phyloP scores from a whole-genome alignment of 2,888 invertebrate species.

The Muscina levida region DNA sequence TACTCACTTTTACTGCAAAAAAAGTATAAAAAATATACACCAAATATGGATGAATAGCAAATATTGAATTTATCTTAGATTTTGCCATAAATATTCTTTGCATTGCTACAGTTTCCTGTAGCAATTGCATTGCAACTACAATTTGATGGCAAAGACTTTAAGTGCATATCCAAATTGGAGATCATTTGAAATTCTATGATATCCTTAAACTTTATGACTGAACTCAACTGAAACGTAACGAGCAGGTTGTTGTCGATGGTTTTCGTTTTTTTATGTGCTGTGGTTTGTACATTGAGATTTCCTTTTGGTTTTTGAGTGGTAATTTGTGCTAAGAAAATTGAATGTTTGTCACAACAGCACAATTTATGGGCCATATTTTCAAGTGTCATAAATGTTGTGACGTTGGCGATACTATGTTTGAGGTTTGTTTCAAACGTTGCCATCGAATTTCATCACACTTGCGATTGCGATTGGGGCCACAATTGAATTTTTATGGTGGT shows the following conservation, averaged over 20 bases:
- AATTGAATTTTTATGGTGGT: no score
- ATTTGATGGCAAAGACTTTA: background rate
- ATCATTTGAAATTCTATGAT: slow-evolving; percentile 31
- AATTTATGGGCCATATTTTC: slow-evolving; percentile 30
- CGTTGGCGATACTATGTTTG: slow-evolving; percentile 22
- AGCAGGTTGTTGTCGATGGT: background rate
- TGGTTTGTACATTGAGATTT: background rate
- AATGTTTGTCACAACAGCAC: slow-evolving; percentile 16
- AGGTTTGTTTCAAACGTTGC: no score
- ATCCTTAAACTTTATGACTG: slow-evolving; percentile 25
- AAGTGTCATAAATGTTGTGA: no score
- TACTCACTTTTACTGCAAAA: no score
- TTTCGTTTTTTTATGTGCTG: background rate
- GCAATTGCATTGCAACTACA: slow-evolving; percentile 28
- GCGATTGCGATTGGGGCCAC: no score
- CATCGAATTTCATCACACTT: no score
- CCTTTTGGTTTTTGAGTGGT: slow-evolving; percentile 21
- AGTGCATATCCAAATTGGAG: slow-evolving; percentile 18
- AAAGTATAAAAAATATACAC: no score
- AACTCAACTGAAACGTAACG: background rate
- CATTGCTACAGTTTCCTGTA: background rate
- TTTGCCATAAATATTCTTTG: slow-evolving; percentile 26
- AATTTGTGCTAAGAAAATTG: slow-evolving; percentile 9
- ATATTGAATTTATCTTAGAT: slow-evolving; percentile 31
- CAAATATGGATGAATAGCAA: slow-evolving; percentile 9